Conservation (phyloP, 2,113 vertebrate genomes). For the Chrysemys picta region DNA sequence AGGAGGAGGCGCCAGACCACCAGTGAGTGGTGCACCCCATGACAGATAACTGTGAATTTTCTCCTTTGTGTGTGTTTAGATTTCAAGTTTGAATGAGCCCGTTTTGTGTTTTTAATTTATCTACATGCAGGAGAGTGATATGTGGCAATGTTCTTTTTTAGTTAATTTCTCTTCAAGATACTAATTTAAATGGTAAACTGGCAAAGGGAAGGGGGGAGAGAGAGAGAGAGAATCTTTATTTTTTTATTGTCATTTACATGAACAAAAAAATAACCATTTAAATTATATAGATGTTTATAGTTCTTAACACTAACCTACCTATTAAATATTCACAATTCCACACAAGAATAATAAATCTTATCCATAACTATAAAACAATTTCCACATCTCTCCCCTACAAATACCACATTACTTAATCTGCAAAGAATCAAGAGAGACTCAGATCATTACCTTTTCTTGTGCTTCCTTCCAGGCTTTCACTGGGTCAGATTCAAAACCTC, state of each 20-base stretch:
- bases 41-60: background rate
- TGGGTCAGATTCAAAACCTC: conserved; percentile 97
- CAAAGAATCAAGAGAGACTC: background rate
- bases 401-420: background rate
- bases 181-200: background rate
- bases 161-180: background rate
- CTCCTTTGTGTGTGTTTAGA: background rate
- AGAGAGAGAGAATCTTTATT: background rate
- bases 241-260: background rate
- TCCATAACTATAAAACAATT: background rate
- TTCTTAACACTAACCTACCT: background rate
- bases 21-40: no score
- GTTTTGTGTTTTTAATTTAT: background rate
- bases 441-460: conserved; percentile 94
- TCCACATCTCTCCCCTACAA: background rate
- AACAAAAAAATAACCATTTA: background rate
- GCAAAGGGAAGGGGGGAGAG: background rate
- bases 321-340: background rate
- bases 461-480: conserved; percentile 94
- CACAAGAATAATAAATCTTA: background rate
- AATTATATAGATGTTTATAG: background rate
- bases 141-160: background rate
- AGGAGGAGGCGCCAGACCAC: no score
- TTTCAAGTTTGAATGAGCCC: background rate
- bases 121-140: background rate